Evolutionary conservation across 1,140 invertebrate species (phyloP), one percentile per base, ranked within the genome.

Genomic region (Caenorhabditis remanei): DNA sequence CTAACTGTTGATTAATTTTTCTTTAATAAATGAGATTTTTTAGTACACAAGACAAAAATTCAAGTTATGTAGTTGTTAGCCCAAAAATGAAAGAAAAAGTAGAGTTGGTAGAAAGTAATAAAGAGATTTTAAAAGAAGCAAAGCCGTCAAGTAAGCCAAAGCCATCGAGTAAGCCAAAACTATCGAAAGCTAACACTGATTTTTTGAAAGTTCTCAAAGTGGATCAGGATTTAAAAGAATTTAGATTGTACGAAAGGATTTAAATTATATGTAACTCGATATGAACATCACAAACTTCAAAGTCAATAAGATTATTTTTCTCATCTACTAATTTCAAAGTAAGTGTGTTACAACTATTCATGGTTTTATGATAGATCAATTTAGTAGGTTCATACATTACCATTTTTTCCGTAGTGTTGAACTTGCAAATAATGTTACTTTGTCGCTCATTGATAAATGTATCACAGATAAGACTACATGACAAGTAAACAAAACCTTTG

Each of bases 1-100:
- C 61, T 89, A 21, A 71, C 58, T 89, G 40, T 90, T 65, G 65
- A 84, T 87, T 89, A 89, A 63, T 41, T 89, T 84, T 87, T 58
- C 55, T 71, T 19, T 75, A 89, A 75, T 88, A 85, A 85, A 89
- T 88, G 87, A 79, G 48, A 75, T 56, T 53, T 19, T 89, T 88
- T 65, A 84, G 71, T 71, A 86, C 83, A 84, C n/a, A 79, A 48
- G 87, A 75, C 4, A 67, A 85, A 63, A 89, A n/a, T 89, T 90
- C 90, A 84, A 89, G 75, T 85, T 89, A 89, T 89, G 56, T 65
- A n/a, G 24, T 88, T 61, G 21, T 53, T 61, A 46, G 19, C 63
- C 82, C 85, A 56, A 88, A 89, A 89, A 16, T 87, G n/a, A 40
- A 88, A 21, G 40, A 55, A 40, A 85, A 88, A 65, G 89, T 89